Evolutionary conservation across 2,113 vertebrate genomes (phyloP), one percentile per base, ranked within the genome.

Genomic region (Chaetorhynchus papuensis): DNA sequence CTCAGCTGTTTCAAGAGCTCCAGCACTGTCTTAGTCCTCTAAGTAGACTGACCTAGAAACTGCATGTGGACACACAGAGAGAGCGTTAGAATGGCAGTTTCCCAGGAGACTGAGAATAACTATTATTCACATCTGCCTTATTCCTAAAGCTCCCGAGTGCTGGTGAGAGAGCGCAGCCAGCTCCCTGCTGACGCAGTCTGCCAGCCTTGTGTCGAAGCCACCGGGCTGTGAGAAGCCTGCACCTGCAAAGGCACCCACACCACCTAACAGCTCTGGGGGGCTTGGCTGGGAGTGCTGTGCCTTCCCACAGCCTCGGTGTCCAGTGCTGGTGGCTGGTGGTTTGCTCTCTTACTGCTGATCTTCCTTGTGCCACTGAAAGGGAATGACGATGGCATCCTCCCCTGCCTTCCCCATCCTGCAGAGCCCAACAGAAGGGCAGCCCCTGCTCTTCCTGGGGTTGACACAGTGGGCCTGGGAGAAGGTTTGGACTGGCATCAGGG

Each of bases 231-330:
- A 53, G 11, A 50, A 9, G 8, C 5, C 64, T 27, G 71, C 41
- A 11, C 22, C 24, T 2, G 0, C 0, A 0, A 53, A 44, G 41
- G 37, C 45, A 37, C n/a, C 22, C 23, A 1, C 31, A 23, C 1
- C 3, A 2, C 17, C 4, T 0, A 7, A 16, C 31, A 37, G 54
- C 52, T n/a, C 63, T 45, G 0, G 0, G 66, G n/a, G 19, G 13
- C 41, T 37, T 24, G 71, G 35, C 39, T 11, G 53, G 45, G 33
- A 26, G 24, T 23, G 31, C 49, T 0, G 0, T 13, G 19, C 45
- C 45, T 52, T 47, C 56, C 56, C 30, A 56, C 66, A 45, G 61
- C 37, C 44, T 39, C 19, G 2, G 2, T 3, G 21, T 6, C 60
- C 9, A 13, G 26, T 9, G 18, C 3, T 28, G 33, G 2, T 2